Conservation (phyloP, 2,113 vertebrate genomes). For the Cinclus cinclus region DNA sequence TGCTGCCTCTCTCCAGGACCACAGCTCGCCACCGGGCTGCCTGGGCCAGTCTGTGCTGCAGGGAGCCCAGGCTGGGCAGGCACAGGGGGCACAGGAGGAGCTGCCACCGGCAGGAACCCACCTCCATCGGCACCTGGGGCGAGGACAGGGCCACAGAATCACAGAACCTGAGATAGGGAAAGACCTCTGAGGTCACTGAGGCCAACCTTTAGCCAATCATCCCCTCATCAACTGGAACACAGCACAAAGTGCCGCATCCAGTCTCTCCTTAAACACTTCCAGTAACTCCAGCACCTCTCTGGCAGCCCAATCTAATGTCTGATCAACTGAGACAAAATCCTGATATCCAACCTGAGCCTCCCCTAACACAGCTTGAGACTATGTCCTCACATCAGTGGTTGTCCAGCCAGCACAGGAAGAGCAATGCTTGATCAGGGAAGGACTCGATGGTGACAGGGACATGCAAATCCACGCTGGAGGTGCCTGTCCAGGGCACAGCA, state of each 20-base stretch:
- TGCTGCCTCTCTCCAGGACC: slow-evolving; percentile 83
- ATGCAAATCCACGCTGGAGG: accelerated
- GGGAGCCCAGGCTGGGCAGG: slow-evolving; percentile 81
- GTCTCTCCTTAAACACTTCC: background rate
- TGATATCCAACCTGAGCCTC: no score
- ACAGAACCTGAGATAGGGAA: background rate
- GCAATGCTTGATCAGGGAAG: no score
- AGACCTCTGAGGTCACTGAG: no score
- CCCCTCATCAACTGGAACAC: no score
- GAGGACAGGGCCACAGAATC: background rate
- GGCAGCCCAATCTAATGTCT: background rate
- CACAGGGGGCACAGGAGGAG: slow-evolving; percentile 84
- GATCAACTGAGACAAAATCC: background rate
- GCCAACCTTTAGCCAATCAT: no score
- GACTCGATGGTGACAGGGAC: accelerated
- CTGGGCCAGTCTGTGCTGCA: slow-evolving; percentile 84
- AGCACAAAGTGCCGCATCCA: background rate
- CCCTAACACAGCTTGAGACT: background rate
- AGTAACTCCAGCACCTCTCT: background rate
- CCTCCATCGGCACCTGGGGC: slow-evolving; percentile 77
- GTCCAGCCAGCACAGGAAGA: background rate
- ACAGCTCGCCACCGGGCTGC: slow-evolving; percentile 78
- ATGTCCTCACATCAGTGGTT: no score
- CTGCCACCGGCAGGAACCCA: slow-evolving; percentile 76
- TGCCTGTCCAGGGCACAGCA: background rate